Evolutionary conservation across 2,797 vertebrate species (phyloP).

Genomic region (Clarias laeviceps): DNA sequence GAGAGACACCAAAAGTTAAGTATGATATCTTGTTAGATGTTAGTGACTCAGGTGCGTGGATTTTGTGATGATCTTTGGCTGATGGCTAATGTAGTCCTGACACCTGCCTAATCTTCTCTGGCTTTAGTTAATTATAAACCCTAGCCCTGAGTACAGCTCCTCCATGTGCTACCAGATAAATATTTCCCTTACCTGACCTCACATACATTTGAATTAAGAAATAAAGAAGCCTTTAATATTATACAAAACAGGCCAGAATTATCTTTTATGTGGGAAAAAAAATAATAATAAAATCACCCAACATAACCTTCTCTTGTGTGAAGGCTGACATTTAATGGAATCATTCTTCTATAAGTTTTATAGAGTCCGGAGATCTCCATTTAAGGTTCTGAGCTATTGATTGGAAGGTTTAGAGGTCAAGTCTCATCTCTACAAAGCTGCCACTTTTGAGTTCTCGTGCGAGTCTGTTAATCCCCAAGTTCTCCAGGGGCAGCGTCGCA

Average conservation of each 20-base stretch:
- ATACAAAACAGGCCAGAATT: not conserved
- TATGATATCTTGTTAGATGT: not conserved
- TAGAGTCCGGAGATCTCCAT: too few relatives aligned
- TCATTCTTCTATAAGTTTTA: not conserved
- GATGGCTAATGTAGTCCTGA: too few relatives aligned
- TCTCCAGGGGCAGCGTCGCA: not conserved
- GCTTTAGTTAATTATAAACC: not conserved
- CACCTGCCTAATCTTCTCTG: not conserved
- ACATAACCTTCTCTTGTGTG: not conserved
- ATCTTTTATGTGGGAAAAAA: not conserved
- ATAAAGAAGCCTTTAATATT: not conserved
- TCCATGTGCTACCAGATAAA: not conserved
- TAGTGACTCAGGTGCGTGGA: not conserved
- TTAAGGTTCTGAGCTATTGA: not conserved
- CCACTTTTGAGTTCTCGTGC: not conserved
- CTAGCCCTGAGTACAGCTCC: not conserved
- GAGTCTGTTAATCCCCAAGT: not conserved
- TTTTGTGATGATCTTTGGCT: not conserved
- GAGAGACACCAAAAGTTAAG: not conserved
- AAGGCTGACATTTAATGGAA: not conserved
- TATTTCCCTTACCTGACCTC: not conserved
- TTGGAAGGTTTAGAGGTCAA: constrained; percentile 7
- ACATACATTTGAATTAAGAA: too few relatives aligned
- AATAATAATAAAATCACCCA: not conserved
- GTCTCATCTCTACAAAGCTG: not conserved